Evolutionary conservation across 1,140 invertebrate species (phyloP), one percentile per base, ranked within the genome.

Genomic region (Probaryconus sp.): DNA sequence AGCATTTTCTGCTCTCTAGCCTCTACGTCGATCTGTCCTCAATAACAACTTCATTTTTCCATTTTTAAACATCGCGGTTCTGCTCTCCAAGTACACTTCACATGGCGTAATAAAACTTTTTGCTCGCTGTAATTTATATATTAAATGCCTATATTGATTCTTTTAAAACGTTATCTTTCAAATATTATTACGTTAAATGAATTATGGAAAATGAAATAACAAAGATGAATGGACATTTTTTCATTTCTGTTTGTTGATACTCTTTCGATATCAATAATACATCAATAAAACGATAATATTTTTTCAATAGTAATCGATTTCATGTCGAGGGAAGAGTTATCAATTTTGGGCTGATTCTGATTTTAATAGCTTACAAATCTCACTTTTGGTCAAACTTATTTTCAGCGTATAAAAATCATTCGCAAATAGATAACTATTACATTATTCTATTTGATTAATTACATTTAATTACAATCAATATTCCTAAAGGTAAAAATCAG

Each of bases 21-120:
- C 47, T 35, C 28, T 28, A 51, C 35, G 48, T 40, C 40, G 47
- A 61, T 61, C 61, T 69, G 56, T 69, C 65, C 65, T 69, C 65
- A 69, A 69, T 69, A 69, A 40, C 43, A 51, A 69, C 65, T 69
- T 69, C 28, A 60, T 60, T 61, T n/a, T 63, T 70, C 67, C 67
- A 70, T 70, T 70, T 70, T 70, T 63, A 70, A 70, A 61, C 48
- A 70, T 71, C 21, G 50, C 33, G 33, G 20, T 43, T 53, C 31
- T 45, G 48, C 55, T 60, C n/a, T n/a, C 11, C 56, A 37, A 61
- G 53, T 51, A 51, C 51, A 58, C 42, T 53, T 60, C 64, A 68
- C 51, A 42, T 30, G 10, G 37, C 18, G 13, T 26, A 69, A 60
- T 38, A 45, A 69, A 69, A 60, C 13, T 43, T n/a, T 50, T 26